Evolutionary conservation across 2,888 invertebrate genomes (phyloP).

Genomic region (Netelia melanura): DNA sequence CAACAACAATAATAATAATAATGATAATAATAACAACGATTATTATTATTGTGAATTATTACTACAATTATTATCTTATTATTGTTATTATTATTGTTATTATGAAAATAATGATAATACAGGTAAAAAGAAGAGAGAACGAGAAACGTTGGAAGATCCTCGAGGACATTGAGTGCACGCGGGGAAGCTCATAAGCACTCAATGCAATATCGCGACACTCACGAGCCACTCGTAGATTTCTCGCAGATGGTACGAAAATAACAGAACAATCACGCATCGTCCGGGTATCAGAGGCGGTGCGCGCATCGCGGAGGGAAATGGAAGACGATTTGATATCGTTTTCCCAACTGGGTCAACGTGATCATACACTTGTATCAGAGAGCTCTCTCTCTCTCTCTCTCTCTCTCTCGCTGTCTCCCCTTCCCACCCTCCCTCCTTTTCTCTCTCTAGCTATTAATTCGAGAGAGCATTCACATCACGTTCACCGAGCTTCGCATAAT

Average conservation of each 20-base stretch:
- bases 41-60: too few relatives aligned
- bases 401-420: background rate
- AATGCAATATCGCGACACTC: background rate
- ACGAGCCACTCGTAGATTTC: background rate
- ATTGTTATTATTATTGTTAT: too few relatives aligned
- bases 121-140: background rate
- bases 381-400: constrained; percentile 24
- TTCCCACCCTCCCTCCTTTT: background rate
- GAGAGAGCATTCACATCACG: constrained; percentile 26
- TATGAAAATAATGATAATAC: too few relatives aligned
- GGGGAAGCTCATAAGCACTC: background rate
- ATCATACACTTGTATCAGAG: constrained; percentile 65
- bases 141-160: background rate
- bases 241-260: constrained; percentile 38
- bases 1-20: too few relatives aligned
- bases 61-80: too few relatives aligned
- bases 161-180: background rate
- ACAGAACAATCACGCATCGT: constrained; percentile 40
- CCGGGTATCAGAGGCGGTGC: background rate
- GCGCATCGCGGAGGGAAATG: constrained; percentile 29
- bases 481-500: constrained; percentile 14
- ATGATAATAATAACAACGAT: too few relatives aligned
- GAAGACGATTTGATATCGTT: constrained; percentile 65
- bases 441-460: constrained; percentile 5
- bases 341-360: constrained; percentile 67